A percentile compares a stretch with the other conserved stretches of the same genome.
Conservation (phyloP, 2,113 vertebrate genomes). For the Pantherophis guttatus region DNA sequence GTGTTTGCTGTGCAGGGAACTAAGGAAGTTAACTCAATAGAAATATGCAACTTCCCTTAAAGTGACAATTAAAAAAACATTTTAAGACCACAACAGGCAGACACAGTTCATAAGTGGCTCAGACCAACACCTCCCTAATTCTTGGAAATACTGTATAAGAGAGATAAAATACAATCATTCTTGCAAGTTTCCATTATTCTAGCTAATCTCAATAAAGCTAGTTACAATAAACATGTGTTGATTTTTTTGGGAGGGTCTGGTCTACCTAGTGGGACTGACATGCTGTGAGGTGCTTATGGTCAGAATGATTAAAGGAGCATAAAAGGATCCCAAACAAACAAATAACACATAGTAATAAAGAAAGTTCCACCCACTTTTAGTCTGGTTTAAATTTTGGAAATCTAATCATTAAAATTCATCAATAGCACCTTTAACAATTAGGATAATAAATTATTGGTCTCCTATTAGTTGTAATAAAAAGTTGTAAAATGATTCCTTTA, state of each 20-base stretch:
- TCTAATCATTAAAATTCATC: background rate
- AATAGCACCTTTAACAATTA: background rate
- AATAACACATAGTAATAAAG: too few species aligned
- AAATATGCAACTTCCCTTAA: background rate
- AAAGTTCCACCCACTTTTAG: too few species aligned
- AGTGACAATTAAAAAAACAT: background rate
- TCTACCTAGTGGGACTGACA: background rate
- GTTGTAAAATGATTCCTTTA: background rate
- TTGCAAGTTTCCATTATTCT: background rate
- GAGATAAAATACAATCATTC: background rate
- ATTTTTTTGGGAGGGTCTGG: background rate
- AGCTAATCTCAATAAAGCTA: background rate
- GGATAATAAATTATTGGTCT: background rate
- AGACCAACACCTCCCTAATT: background rate
- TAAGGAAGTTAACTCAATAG: background rate
- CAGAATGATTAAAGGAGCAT: background rate
- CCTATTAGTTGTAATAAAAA: background rate
- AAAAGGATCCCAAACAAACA: background rate
- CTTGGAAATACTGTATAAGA: background rate
- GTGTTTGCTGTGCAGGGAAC: background rate
- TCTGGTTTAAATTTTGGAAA: background rate
- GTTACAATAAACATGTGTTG: background rate
- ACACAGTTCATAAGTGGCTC: background rate
- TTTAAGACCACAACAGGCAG: background rate
- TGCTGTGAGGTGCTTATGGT: background rate